These are phyloP conservation scores for Ceratina japonica DNA, from an alignment of 1,140 invertebrate species.

Conservation along the genomic window DNA sequence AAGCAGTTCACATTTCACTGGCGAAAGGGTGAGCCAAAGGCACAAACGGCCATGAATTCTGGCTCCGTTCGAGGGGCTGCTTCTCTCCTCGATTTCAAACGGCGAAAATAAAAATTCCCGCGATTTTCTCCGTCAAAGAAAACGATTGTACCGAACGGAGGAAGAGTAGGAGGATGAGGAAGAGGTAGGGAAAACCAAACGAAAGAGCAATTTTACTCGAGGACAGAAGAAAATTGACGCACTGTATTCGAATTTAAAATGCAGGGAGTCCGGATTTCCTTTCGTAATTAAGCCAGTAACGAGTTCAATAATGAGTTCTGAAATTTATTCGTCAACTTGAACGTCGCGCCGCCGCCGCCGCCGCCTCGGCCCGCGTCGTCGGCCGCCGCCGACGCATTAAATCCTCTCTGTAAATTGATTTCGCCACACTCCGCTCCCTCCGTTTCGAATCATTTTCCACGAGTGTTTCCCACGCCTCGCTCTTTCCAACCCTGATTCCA, in stretches of 20 bases:
- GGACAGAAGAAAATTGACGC: not conserved
- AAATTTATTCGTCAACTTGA: constrained; percentile 30
- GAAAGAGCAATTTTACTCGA: not conserved
- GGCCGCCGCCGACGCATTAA: constrained; percentile 2
- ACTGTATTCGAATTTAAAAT: not conserved
- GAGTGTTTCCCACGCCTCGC: not conserved
- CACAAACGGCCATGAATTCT: not conserved
- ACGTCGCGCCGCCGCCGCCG: no score
- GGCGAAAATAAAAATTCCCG: not conserved
- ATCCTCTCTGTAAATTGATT: constrained; percentile 41
- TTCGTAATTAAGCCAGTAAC: constrained; percentile 32
- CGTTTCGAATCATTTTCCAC: not conserved
- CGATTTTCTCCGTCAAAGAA: not conserved
- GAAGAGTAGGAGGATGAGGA: no score
- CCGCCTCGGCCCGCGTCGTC: no score
- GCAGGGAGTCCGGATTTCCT: constrained; percentile 4
- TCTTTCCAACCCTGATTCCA: not conserved
- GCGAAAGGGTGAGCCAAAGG: not conserved
- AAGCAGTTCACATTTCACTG: constrained; percentile 16
- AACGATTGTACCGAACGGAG: not conserved
- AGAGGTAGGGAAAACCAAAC: not conserved
- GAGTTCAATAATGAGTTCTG: constrained; percentile 38
- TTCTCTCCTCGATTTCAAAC: not conserved
- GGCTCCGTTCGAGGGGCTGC: not conserved
- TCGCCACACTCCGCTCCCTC: not conserved